Evolutionary conservation across 2,113 vertebrate genomes (phyloP).

Genomic region (Nothocercus julius): DNA sequence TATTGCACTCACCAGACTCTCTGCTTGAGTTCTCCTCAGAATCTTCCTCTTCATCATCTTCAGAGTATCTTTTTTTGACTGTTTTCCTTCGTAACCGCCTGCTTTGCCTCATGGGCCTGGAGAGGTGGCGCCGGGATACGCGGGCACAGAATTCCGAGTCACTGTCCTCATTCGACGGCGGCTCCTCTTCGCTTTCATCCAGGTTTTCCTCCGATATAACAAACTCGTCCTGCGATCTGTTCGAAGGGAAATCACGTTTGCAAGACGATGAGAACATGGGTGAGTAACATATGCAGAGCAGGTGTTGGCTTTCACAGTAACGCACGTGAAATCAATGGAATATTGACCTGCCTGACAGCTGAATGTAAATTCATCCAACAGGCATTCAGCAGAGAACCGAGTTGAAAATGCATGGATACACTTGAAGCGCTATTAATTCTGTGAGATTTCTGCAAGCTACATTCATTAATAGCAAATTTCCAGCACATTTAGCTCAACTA

Average conservation of each 20-base stretch:
- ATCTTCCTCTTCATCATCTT: constrained; percentile 91
- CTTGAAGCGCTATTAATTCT: neutral
- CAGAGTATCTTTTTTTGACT: constrained; percentile 88
- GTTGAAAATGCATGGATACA: neutral
- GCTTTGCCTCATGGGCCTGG: constrained; percentile 80
- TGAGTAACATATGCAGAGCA: neutral
- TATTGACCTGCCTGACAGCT: neutral
- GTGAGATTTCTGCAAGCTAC: neutral
- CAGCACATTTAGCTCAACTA: neutral
- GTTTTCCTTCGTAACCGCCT: constrained; percentile 81
- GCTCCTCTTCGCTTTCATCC: constrained; percentile 86
- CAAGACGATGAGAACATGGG: neutral
- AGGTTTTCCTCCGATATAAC: constrained; percentile 86
- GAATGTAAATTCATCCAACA: neutral
- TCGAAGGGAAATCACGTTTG: neutral
- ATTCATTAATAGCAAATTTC: neutral
- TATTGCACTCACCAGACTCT: constrained; percentile 76
- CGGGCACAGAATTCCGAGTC: constrained; percentile 81
- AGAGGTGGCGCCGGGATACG: constrained; percentile 72
- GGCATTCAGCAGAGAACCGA: neutral
- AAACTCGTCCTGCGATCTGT: constrained; percentile 92
- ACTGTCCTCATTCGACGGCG: constrained; percentile 83
- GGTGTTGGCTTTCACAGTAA: neutral
- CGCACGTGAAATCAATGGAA: neutral
- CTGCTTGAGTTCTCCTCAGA: constrained; percentile 80